phyloP scores from a whole-genome alignment of 2,888 invertebrate species.

The Caenorhabditis sinica region DNA sequence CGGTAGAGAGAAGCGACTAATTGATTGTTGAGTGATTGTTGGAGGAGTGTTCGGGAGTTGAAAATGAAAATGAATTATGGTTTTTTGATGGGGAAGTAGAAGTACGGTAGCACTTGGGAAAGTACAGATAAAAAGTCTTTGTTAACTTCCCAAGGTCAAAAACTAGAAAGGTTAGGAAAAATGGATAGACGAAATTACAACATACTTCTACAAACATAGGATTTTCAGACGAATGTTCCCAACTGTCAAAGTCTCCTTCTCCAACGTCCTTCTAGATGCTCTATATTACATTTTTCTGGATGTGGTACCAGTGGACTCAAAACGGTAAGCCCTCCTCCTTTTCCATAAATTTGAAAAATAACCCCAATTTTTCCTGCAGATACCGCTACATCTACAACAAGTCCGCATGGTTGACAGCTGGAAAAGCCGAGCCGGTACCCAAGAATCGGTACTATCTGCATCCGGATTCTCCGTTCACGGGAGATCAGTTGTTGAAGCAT shows the following conservation, averaged over 20 bases:
- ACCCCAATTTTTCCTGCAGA: conserved; percentile 85
- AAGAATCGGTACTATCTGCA: conserved; percentile 90
- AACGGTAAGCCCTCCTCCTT: too few relatives aligned
- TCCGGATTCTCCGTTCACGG: conserved; percentile 96
- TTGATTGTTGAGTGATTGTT: conserved; percentile 41
- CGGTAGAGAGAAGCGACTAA: conserved; percentile 33
- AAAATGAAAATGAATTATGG: not conserved
- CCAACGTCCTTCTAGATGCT: conserved; percentile 87
- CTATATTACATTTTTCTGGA: conserved; percentile 94
- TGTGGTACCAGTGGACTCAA: conserved; percentile 93
- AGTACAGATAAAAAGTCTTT: not conserved
- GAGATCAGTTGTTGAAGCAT: conserved; percentile 86
- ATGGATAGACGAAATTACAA: not conserved
- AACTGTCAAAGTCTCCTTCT: conserved; percentile 95
- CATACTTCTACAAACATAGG: not conserved
- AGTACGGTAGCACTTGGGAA: conserved; percentile 5
- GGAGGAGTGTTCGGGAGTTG: not conserved
- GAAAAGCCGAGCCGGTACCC: conserved; percentile 87
- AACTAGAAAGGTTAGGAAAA: too few relatives aligned
- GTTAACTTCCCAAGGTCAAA: too few relatives aligned
- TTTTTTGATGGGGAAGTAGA: not conserved
- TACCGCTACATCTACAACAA: conserved; percentile 98
- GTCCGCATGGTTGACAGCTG: conserved; percentile 97
- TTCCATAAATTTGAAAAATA: not conserved
- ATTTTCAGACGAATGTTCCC: conserved; percentile 95